phyloP scores from a whole-genome alignment of 2,797 vertebrate species.

The Microctenopoma stevenorrisi region DNA sequence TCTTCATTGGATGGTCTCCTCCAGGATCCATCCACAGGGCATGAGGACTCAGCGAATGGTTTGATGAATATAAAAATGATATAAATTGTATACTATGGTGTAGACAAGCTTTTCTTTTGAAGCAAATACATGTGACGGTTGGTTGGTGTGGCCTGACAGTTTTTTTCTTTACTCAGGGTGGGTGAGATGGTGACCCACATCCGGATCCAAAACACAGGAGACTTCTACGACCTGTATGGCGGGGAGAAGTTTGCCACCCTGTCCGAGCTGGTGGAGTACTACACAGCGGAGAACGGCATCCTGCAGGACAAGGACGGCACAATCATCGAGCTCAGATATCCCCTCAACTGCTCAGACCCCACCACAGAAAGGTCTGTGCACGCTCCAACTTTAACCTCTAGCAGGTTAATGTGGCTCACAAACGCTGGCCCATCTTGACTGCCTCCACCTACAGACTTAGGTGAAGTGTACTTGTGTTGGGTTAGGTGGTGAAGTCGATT shows the following conservation, averaged over 20 bases:
- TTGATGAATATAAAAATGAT: background rate
- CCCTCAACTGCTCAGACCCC: conserved; percentile 94
- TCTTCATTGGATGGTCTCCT: too few species aligned
- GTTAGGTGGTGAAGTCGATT: conserved; percentile 30
- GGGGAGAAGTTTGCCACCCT: conserved; percentile 98
- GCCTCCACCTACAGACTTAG: conserved; percentile 4
- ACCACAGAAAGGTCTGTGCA: conserved; percentile 91
- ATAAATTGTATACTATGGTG: too few species aligned
- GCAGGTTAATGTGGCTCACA: conserved; percentile 17
- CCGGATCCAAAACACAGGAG: conserved; percentile 97
- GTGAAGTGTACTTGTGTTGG: conserved; percentile 2
- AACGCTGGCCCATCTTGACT: background rate
- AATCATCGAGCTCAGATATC: conserved; percentile 92
- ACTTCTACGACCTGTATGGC: conserved; percentile 96
- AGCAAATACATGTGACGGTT: background rate
- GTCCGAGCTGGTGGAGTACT: conserved; percentile 95
- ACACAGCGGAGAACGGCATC: conserved; percentile 90
- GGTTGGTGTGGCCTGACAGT: background rate
- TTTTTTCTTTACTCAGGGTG: conserved; percentile 79
- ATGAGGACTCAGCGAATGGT: too few species aligned
- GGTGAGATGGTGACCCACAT: conserved; percentile 94
- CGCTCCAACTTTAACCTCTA: background rate
- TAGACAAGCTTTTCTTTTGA: too few species aligned
- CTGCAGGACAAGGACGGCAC: conserved; percentile 96
- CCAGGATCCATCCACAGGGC: too few species aligned